A percentile compares a stretch with the other conserved stretches of the same genome.
Conservation (phyloP, 2,797 vertebrate genomes). For the Pipistrellus nathusii region DNA sequence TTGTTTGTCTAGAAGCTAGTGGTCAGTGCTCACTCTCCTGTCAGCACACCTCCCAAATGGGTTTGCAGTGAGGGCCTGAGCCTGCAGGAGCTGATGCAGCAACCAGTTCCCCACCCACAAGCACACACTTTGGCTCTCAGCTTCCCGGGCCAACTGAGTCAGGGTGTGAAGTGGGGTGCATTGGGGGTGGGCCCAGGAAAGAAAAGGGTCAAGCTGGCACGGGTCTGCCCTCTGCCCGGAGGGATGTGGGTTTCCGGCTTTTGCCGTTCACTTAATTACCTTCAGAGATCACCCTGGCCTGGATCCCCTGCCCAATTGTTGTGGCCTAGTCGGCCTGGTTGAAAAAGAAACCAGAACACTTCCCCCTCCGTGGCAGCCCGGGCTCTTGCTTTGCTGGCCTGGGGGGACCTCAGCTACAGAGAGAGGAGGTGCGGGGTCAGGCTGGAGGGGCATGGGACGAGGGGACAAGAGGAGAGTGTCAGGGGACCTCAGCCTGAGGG, state of each 20-base stretch:
- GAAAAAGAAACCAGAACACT: not conserved
- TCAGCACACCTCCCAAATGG: not conserved
- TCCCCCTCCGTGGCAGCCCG: accelerated
- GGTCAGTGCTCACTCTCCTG: not conserved
- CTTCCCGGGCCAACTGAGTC: conserved; percentile 41
- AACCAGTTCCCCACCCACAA: not conserved
- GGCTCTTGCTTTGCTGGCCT: not conserved
- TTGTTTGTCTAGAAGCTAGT: not conserved
- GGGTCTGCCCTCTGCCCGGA: not conserved
- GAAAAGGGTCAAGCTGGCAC: not conserved
- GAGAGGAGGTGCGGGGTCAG: too few relatives aligned
- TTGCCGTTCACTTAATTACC: not conserved
- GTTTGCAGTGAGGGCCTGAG: conserved; percentile 29
- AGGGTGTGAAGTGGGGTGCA: not conserved
- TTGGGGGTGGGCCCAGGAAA: not conserved
- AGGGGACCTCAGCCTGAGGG: not conserved
- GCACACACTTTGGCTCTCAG: not conserved
- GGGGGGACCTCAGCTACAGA: not conserved
- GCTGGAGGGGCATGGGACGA: accelerated
- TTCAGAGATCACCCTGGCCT: not conserved
- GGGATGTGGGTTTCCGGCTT: not conserved
- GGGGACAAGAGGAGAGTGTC: not conserved
- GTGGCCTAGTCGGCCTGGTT: not conserved
- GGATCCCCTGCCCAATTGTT: not conserved
- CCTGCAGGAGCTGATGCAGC: conserved; percentile 34